Conservation (phyloP, 2,113 vertebrate genomes). For the Marcusenius ussheri region DNA sequence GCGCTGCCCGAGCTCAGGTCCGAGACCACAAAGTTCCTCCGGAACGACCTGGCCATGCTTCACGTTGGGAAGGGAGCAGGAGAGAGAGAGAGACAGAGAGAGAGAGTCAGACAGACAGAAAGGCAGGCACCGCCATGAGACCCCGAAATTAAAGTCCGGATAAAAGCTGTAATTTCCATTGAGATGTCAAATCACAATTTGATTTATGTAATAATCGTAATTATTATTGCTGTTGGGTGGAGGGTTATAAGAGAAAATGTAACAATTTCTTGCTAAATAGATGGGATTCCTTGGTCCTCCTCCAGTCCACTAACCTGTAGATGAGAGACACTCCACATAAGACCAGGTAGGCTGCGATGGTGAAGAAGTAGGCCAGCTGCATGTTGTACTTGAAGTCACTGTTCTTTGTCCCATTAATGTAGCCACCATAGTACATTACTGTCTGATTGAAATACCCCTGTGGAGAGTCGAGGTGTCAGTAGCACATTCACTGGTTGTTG, state of each 20-base stretch:
- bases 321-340: constrained; percentile 74
- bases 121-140: not conserved
- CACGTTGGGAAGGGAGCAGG: constrained; percentile 6
- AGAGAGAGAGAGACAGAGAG: not conserved
- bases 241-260: not conserved
- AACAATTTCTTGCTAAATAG: not conserved
- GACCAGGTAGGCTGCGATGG: constrained; percentile 69
- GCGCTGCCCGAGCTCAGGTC: constrained; percentile 54
- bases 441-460: constrained; percentile 64
- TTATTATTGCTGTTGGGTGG: not conserved
- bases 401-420: constrained; percentile 55
- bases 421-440: constrained; percentile 85
- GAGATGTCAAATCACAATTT: not conserved
- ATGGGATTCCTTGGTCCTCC: not conserved
- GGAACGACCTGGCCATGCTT: constrained; percentile 81
- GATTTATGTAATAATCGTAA: not conserved
- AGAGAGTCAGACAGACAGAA: not conserved
- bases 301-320: constrained; percentile 64
- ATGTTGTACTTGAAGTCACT: constrained; percentile 67
- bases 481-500: not conserved
- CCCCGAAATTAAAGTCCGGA: not conserved
- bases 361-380: constrained; percentile 91
- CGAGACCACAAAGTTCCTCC: constrained; percentile 64
- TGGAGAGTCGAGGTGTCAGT: not conserved
- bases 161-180: not conserved